phyloP scores from a whole-genome alignment of 2,888 invertebrate genomes.

The Smittia aterrima region DNA sequence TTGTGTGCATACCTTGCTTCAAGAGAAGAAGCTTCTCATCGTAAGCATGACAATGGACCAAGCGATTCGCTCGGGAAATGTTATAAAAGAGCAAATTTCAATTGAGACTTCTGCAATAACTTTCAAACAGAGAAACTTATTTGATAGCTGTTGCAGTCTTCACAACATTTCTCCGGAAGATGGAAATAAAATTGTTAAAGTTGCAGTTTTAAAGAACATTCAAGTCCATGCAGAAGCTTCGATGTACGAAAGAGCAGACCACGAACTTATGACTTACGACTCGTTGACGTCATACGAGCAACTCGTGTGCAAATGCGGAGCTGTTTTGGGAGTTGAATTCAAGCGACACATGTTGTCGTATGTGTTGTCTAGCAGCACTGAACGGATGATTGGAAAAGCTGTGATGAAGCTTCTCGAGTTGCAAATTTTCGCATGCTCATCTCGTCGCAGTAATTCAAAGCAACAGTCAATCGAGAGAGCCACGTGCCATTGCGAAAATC shows the following conservation, averaged over 20 bases:
- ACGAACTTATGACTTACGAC: conserved; percentile 59
- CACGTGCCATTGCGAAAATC: conserved; percentile 53
- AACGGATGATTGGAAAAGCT: conserved; percentile 58
- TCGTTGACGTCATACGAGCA: conserved; percentile 64
- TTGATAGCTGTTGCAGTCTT: neutral
- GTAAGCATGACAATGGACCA: conserved; percentile 45
- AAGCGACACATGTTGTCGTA: conserved; percentile 60
- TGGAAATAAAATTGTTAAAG: neutral
- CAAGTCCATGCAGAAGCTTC: neutral
- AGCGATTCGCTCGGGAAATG: conserved; percentile 48
- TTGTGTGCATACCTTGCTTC: conserved; percentile 60
- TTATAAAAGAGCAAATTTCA: neutral
- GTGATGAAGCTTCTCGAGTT: conserved; percentile 61
- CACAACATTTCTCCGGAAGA: neutral
- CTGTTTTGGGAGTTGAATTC: conserved; percentile 64
- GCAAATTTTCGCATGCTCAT: conserved; percentile 61
- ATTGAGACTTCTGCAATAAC: neutral
- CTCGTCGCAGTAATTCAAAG: conserved; percentile 52
- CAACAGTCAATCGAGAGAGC: conserved; percentile 47
- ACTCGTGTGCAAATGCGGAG: conserved; percentile 63
- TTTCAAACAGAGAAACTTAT: neutral
- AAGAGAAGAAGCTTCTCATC: conserved; percentile 55
- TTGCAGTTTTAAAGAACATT: neutral
- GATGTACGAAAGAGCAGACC: neutral
- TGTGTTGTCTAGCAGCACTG: conserved; percentile 56